Evolutionary conservation across 2,797 vertebrate species (phyloP).

Genomic region (Loriculus beryllinus): DNA sequence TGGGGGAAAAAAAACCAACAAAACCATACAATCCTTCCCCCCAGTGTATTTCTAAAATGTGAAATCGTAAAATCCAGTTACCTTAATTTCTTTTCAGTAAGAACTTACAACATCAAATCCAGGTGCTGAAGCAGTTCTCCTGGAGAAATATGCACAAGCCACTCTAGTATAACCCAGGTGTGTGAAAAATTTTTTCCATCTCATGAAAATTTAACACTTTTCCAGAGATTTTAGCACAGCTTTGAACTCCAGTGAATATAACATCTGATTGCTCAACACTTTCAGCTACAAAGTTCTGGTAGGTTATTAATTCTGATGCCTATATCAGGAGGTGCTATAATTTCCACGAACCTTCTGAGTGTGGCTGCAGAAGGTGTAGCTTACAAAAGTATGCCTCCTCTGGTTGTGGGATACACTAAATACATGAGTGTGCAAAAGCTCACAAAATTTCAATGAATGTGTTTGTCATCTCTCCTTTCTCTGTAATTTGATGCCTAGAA

Average conservation of each 20-base stretch:
- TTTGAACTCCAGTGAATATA: constrained; percentile 4
- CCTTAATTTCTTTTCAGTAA: neutral
- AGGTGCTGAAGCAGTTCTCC: neutral
- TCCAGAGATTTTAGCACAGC: neutral
- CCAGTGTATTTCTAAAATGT: neutral
- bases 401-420: neutral
- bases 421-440: neutral
- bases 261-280: neutral
- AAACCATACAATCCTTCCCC: neutral
- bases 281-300: neutral
- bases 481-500: neutral
- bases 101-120: neutral
- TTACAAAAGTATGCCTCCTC: neutral
- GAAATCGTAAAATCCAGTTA: neutral
- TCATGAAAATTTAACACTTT: constrained; percentile 25
- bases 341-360: neutral
- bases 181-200: neutral
- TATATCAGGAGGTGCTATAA: neutral
- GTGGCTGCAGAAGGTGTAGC: neutral
- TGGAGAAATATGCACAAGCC: neutral
- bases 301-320: neutral
- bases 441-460: neutral
- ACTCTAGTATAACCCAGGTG: neutral
- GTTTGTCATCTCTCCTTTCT: neutral
- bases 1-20: neutral